Percentiles rank a stretch among this genome's conserved stretches.
These are phyloP conservation scores for Drosophila leontia DNA, from an alignment of 1,140 invertebrate genomes.

Conservation along the genomic window DNA sequence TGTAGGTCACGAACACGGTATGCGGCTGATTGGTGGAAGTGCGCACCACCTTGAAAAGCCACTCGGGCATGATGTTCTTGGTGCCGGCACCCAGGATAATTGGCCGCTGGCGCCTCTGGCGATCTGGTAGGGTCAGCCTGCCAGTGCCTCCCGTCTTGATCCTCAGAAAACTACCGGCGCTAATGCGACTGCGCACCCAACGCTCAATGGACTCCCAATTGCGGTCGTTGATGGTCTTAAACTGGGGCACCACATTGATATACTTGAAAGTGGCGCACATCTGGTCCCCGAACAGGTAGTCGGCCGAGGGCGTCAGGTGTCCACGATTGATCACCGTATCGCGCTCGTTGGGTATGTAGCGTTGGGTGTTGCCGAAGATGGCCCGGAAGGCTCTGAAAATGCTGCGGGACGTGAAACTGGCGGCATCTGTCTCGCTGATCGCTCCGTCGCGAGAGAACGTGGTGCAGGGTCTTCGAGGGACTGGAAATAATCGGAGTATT, in stretches of 20 bases:
- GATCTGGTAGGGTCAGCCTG: constrained; percentile 8
- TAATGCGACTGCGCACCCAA: constrained; percentile 37
- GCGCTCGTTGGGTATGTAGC: constrained; percentile 36
- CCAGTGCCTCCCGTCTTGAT: constrained; percentile 44
- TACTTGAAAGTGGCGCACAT: constrained; percentile 83
- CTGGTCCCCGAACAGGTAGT: constrained; percentile 42
- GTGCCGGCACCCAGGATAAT: constrained; percentile 20
- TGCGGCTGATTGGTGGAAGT: constrained; percentile 12
- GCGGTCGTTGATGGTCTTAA: constrained; percentile 84
- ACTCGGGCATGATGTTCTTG: constrained; percentile 46
- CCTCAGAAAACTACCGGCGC: background rate
- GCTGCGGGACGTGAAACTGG: constrained; percentile 29
- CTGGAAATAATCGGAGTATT: constrained; percentile 5
- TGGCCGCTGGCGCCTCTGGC: background rate
- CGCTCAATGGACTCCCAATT: constrained; percentile 85
- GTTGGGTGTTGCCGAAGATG: constrained; percentile 33
- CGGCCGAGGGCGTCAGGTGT: constrained; percentile 50
- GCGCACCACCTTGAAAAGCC: constrained; percentile 47
- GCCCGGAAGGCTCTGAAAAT: constrained; percentile 29
- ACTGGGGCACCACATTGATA: constrained; percentile 85
- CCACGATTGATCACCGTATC: constrained; percentile 46
- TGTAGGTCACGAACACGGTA: constrained; percentile 45
- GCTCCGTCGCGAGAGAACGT: constrained; percentile 28
- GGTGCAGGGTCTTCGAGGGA: constrained; percentile 18
- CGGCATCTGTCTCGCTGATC: constrained; percentile 26